Evolutionary conservation across 1,140 invertebrate species (phyloP), one percentile per base, ranked within the genome.

Genomic region (Drosophila carrolli): DNA sequence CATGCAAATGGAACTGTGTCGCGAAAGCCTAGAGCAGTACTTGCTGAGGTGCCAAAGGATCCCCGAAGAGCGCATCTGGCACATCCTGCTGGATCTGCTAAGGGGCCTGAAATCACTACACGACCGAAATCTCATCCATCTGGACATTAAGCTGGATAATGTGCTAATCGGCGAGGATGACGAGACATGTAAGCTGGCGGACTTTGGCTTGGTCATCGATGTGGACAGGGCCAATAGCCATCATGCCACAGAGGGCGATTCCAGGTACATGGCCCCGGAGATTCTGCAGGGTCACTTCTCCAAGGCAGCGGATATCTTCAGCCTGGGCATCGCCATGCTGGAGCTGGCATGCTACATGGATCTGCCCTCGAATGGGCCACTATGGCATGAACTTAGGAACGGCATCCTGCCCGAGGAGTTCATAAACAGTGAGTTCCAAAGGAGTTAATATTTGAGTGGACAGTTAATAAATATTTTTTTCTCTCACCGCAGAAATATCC

Each of bases 131-230:
- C 92, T 96, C 38, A 93, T 96, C 41, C 96, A 97, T 90, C 93
- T 96, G 91, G 96, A 97, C 88, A 95, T 97, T 27, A 97, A 97
- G 92, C 94, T 96, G 57, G 96, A 96, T 27, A 97, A 97, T 92
- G 96, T 97, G 50, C 94, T 96, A 71, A 93, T 94, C 14, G 92
- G 94, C 40, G 93, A 94, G 41, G 93, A 93, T 92, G 94, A 93
- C 71, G 95, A 93, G 65, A 93, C 65, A 66, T 96, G 95, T 81
- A 96, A 97, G 89, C 91, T 97, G 27, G 95, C 95, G 35, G 96
- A 97, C 92, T 96, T 97, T 93, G 96, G 96, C 11, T 91, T 97
- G 11, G 94, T 96, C n/a, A 86, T 95, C 16, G 95, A 96, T 86
- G 79, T 96, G 10, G 93, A 94, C 58, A 94, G 78, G 55, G 90